Evolutionary conservation across 1,140 invertebrate species (phyloP).

Genomic region (Tribolium castaneum): DNA sequence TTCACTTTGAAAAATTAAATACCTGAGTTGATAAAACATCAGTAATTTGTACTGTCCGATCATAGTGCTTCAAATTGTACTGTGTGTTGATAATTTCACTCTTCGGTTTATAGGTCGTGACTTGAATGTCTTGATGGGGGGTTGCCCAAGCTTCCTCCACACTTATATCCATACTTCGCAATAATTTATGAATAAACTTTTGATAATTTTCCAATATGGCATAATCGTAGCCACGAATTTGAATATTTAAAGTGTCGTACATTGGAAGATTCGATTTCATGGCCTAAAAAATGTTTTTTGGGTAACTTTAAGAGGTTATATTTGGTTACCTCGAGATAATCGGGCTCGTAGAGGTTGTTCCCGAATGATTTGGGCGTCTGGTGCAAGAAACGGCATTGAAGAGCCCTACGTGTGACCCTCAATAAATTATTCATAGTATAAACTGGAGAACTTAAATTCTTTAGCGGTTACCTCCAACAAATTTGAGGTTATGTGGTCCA

Average conservation of each 20-base stretch:
- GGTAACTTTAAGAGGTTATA: slow-evolving; percentile 37
- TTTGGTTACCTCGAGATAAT: slow-evolving; percentile 43
- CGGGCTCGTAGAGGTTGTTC: slow-evolving; percentile 41
- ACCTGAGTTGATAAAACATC: slow-evolving; percentile 57
- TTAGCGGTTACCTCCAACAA: not conserved
- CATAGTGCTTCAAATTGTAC: slow-evolving; percentile 80
- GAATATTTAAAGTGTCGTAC: slow-evolving; percentile 81
- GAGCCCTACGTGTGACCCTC: not conserved
- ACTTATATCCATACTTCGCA: slow-evolving; percentile 78
- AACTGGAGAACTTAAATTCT: not conserved
- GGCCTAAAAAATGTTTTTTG: slow-evolving; percentile 64
- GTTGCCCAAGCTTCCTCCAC: slow-evolving; percentile 82
- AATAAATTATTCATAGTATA: slow-evolving; percentile 7
- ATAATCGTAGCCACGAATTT: slow-evolving; percentile 86
- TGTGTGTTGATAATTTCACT: slow-evolving; percentile 74
- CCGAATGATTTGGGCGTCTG: slow-evolving; percentile 58
- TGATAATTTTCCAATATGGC: slow-evolving; percentile 83
- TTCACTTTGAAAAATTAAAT: not conserved
- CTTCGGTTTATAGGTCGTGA: slow-evolving; percentile 77
- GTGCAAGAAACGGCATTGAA: not conserved
- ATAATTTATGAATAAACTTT: slow-evolving; percentile 78
- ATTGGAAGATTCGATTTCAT: slow-evolving; percentile 76
- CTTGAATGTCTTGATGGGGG: slow-evolving; percentile 74
- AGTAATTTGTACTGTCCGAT: slow-evolving; percentile 78
- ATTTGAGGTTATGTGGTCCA: not conserved